Evolutionary conservation across 2,888 invertebrate species (phyloP).

Genomic region (Lepidochrysops patricia): DNA sequence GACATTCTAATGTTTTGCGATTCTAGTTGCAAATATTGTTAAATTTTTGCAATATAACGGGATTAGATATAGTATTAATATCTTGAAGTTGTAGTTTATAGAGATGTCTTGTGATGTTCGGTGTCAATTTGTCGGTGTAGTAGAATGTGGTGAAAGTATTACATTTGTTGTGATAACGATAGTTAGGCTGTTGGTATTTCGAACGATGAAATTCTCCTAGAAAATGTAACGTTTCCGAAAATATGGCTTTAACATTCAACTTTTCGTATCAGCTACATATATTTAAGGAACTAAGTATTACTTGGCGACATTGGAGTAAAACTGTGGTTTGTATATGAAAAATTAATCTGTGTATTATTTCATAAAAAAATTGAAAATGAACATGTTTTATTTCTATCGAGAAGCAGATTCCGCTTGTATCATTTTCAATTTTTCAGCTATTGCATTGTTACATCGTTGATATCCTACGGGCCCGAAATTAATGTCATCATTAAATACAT

Average conservation of each 20-base stretch:
- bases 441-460: not conserved
- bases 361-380: too few species aligned
- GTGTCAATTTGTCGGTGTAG: not conserved
- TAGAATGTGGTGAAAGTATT: not conserved
- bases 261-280: too few species aligned
- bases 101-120: constrained; percentile 5
- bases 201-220: not conserved
- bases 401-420: too few species aligned
- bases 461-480: too few species aligned
- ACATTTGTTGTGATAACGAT: not conserved
- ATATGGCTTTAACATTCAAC: too few species aligned
- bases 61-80: not conserved
- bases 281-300: too few species aligned
- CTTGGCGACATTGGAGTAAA: too few species aligned
- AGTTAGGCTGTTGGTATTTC: not conserved
- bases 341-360: too few species aligned
- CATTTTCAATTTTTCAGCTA: too few species aligned
- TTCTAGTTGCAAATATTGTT: not conserved
- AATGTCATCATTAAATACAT: not conserved
- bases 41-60: not conserved
- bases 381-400: not conserved
- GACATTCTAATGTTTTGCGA: not conserved
- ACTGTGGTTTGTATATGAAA: too few species aligned
- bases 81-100: constrained; percentile 2
- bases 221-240: too few species aligned